These are phyloP conservation scores for Sminthurides aquaticus DNA, from an alignment of 2,888 invertebrate genomes.

Conservation along the genomic window DNA sequence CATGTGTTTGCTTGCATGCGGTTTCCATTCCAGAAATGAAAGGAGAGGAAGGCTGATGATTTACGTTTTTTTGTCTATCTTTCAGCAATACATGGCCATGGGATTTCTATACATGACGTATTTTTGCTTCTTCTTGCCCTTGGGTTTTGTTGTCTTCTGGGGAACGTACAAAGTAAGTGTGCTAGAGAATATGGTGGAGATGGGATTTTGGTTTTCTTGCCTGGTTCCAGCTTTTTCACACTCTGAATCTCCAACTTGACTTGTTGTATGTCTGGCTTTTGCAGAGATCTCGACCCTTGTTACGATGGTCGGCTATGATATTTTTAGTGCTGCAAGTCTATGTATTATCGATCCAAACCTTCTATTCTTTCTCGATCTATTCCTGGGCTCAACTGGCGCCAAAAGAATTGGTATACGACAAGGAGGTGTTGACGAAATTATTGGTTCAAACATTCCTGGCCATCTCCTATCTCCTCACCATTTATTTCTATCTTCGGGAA, in stretches of 20 bases:
- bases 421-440: constrained; percentile 15
- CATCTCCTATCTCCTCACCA: constrained; percentile 18
- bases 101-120: constrained; percentile 22
- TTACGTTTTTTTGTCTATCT: no score
- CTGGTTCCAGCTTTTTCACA: no score
- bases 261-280: no score
- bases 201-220: no score
- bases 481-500: constrained; percentile 23
- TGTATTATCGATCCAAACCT: constrained; percentile 15
- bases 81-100: constrained; percentile 12
- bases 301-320: constrained; percentile 18
- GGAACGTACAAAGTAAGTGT: constrained; percentile 18
- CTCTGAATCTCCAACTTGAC: background rate
- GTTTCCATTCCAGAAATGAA: no score
- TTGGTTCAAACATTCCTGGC: constrained; percentile 17
- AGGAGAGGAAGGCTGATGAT: no score
- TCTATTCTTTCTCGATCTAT: constrained; percentile 16
- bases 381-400: constrained; percentile 16
- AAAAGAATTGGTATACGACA: constrained; percentile 9
- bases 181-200: no score
- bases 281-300: constrained; percentile 21
- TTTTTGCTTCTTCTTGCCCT: constrained; percentile 21
- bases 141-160: constrained; percentile 20
- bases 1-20: no score
- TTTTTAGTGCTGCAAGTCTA: constrained; percentile 26